Base-by-base conservation (phyloP, 2,113 vertebrate species). In the Serinus canaria region DNA sequence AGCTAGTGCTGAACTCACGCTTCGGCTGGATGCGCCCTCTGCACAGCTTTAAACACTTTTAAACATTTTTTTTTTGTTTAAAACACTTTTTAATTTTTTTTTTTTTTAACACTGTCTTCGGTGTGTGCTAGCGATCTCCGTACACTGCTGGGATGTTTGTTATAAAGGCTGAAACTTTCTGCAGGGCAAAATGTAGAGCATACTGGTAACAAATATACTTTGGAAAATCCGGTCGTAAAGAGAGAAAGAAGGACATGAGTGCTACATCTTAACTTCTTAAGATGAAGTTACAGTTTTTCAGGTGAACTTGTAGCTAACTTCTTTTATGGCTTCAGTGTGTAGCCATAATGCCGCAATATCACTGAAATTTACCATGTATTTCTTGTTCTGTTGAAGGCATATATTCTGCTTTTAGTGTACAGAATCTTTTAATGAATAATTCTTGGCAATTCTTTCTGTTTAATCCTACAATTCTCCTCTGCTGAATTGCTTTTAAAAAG, bases 91-190 rank as follows among this genome's bases (percentile, higher is more conserved):
- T 49, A n/a, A n/a, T n/a, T 68, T 66, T n/a, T 53, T 30, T 15
- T 30, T n/a, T 67, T 64, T 12, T 3, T 39, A 11, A 15, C 10
- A 13, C 15, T 37, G 5, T 67, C 39, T 60, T 77, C 1, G 5
- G 5, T 28, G 6, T 56, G 1, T 47, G 13, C 59, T 37, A 13
- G 31, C 5, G 1, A 25, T 60, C 21, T 47, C 31, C 0, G 1
- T 44, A 20, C 4, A 2, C 11, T 41, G 7, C 15, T 66, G 64
- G 20, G 7, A 33, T 30, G 3, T 77, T 80, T 81, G 39, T 59
- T 41, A 63, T 8, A 59, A 27, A 39, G 28, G 10, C 53, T 68
- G 66, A 67, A 75, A 31, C n/a, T 11, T 74, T 74, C 21, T 79
- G 37, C 11, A 25, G 13, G 62, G 73, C 23, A 80, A 41, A 76